Percentiles rank a stretch among this genome's conserved stretches.
These are phyloP conservation scores for Peromyscus aztecus DNA, from an alignment of 2,797 vertebrate genomes.

Conservation along the genomic window DNA sequence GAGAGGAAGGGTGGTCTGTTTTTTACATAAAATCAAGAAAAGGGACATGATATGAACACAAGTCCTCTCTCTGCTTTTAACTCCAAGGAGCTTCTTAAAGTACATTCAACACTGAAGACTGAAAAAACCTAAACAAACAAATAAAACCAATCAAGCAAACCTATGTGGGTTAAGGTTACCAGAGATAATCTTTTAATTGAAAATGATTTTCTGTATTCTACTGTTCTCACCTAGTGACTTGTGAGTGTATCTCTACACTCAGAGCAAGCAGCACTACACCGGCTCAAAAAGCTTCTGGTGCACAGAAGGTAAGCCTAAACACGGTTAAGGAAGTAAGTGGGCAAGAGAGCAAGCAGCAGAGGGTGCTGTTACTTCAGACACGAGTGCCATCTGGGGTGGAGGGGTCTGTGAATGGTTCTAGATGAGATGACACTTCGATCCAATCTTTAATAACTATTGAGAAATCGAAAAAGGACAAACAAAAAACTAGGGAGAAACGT, in stretches of 20 bases:
- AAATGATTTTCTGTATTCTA: background rate
- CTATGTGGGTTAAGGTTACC: background rate
- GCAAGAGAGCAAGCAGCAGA: background rate
- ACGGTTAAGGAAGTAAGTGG: background rate
- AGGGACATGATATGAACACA: background rate
- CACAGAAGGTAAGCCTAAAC: background rate
- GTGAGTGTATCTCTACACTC: background rate
- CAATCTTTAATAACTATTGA: constrained; percentile 33
- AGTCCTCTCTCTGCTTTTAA: background rate
- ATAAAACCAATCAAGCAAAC: background rate
- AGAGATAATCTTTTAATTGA: background rate
- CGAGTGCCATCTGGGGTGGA: background rate
- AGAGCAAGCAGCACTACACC: background rate
- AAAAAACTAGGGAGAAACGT: background rate
- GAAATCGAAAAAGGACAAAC: background rate
- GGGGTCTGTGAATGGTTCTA: background rate
- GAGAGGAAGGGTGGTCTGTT: background rate
- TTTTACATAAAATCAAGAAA: background rate
- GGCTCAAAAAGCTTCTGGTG: background rate
- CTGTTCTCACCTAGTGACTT: background rate
- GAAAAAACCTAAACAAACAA: background rate
- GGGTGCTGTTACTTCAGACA: background rate
- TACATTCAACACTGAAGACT: background rate
- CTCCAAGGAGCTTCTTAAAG: background rate
- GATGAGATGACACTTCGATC: background rate